Evolutionary conservation across 2,113 vertebrate genomes (phyloP), one percentile per base, ranked within the genome.

Genomic region (Hoplias malabaricus): DNA sequence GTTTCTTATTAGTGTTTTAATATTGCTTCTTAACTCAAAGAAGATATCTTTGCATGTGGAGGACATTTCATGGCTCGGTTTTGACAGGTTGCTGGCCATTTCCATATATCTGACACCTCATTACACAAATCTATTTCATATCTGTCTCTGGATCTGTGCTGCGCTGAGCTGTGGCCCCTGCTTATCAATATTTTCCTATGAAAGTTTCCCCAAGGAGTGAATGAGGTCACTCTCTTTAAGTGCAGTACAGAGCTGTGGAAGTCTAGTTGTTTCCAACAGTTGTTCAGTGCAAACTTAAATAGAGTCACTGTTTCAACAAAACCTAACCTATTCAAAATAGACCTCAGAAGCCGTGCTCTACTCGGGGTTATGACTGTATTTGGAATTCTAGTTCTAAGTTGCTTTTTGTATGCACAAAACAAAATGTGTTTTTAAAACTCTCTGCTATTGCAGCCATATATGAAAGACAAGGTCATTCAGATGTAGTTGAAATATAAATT

Each of bases 41-140:
- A 50, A 70, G 42, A 53, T 33, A 19, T 33, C 43, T 53, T 63
- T 63, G 16, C 43, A 54, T 40, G 21, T 48, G 19, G 40, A 68
- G 76, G 59, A 34, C 42, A 54, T 23, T 25, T 9, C 8, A 16
- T 3, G 8, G 21, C 13, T 36, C 23, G 11, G 42, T 16, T 29
- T 36, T 46, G 57, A 67, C 50, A 61, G 42, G 5, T 57, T 0
- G 6, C 59, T 36, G 59, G n/a, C 38, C 46, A 12, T 33, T 73
- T 75, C 54, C 65, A 78, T 38, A 78, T 62, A 56, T 79, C 62
- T 78, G 59, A 74, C 65, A 74, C 63, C 66, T 69, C 65, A 73
- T 78, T 78, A 69, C 46, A 56, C 65, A 75, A 63, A 72, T 72
- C 19, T 68, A 53, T 40, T 53, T 21, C 27, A 40, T 40, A 42